Percentiles rank a stretch among this genome's conserved stretches.
These are phyloP conservation scores for Pseudobourletiella spinata DNA, from an alignment of 1,140 invertebrate species.

Conservation along the genomic window DNA sequence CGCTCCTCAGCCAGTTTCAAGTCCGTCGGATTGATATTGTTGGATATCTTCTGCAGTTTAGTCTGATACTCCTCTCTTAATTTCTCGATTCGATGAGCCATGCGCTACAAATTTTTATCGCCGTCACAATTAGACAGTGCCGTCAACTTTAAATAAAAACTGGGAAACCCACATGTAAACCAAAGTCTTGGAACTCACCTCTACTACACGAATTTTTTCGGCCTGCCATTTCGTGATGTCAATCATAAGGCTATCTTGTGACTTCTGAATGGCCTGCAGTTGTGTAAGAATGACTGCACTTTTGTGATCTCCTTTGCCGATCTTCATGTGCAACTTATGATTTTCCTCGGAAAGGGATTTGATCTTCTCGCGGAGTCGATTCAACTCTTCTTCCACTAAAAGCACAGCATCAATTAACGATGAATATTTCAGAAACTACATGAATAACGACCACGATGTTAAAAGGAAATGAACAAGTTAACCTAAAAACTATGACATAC, in stretches of 20 bases:
- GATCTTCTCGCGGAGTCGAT: not conserved
- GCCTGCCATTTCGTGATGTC: not conserved
- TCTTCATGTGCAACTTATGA: not conserved
- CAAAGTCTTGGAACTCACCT: too few species aligned
- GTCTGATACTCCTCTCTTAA: not conserved
- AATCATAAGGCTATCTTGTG: not conserved
- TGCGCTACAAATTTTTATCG: not conserved
- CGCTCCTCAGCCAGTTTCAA: not conserved
- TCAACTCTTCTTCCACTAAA: constrained; percentile 1
- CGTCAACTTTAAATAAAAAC: too few species aligned
- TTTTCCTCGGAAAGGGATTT: not conserved
- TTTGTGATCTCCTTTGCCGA: not conserved
- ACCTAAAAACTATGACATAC: not conserved
- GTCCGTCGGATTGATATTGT: not conserved
- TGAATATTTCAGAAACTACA: not conserved
- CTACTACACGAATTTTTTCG: not conserved
- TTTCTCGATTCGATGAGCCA: not conserved
- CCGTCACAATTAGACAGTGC: too few species aligned
- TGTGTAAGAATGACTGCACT: not conserved
- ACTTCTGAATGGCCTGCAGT: not conserved
- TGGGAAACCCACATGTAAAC: too few species aligned
- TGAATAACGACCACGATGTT: not conserved
- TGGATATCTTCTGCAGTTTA: not conserved
- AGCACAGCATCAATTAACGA: not conserved
- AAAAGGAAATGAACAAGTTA: not conserved